phyloP scores from a whole-genome alignment of 2,113 vertebrate species.

The Acrocephalus arundinaceus region DNA sequence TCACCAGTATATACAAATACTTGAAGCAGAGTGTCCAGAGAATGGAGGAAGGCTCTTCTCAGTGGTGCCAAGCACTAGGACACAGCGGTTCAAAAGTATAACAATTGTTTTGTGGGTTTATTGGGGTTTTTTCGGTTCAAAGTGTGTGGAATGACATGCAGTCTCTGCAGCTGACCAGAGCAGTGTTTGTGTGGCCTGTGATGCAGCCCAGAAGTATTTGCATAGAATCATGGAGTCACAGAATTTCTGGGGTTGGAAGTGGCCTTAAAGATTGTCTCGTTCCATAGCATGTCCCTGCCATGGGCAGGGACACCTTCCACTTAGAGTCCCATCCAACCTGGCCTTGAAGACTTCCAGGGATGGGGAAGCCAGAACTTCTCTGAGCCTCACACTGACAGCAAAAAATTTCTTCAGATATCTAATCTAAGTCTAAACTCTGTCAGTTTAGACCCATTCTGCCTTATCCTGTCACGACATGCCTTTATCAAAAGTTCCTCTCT shows the following conservation, averaged over 20 bases:
- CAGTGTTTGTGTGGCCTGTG: neutral
- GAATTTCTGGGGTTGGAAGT: neutral
- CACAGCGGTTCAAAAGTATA: neutral
- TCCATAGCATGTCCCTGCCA: neutral
- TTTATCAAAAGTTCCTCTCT: neutral
- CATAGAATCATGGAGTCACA: neutral
- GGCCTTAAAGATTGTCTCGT: neutral
- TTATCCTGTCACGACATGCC: neutral
- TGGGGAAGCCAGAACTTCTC: neutral
- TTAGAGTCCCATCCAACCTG: neutral
- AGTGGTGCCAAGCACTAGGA: neutral
- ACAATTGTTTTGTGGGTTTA: neutral
- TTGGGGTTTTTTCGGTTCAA: neutral
- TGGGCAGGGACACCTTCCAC: neutral
- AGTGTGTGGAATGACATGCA: fast-evolving
- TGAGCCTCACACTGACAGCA: neutral
- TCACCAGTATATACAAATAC: too few species aligned
- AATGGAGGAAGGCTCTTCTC: neutral
- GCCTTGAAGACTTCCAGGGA: neutral
- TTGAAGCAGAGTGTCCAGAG: neutral
- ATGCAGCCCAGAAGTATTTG: neutral
- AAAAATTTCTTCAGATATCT: neutral
- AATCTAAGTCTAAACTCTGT: neutral
- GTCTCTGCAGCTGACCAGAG: neutral
- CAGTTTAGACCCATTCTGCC: neutral